Base-by-base conservation (phyloP, 2,113 vertebrate genomes). In the Zingel zingel region DNA sequence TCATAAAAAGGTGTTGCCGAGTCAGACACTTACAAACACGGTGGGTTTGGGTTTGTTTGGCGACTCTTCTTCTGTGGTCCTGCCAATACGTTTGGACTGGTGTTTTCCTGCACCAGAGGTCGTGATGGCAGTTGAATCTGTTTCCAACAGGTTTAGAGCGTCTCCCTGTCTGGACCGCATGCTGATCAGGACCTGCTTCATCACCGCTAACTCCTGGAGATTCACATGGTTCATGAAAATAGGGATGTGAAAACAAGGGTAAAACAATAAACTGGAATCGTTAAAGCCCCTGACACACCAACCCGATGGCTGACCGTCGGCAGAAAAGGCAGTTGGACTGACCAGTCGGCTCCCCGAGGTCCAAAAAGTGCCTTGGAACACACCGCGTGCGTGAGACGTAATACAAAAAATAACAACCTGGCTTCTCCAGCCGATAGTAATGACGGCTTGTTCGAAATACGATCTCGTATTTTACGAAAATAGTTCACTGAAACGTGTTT, bases 181-280 rank as follows among this genome's bases (percentile, higher is more conserved):
- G 86, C 89, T 94, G 92, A 96, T 90, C 86, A 99, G 93, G 86
- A 97, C 92, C 91, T 98, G 97, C 86, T 99, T 99, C 97, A 99
- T 99, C 84, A 95, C 93, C 5, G 97, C 96, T 74, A 99, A 88
- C 92, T 99, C 98, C 98, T 99, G 89, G 70, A 87, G 89, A 93
- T 91, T 58, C 69, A 87, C 86, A 88, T 59, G 36, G 75, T 64
- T 65, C 39, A 80, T 59, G 45, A 65, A 84, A 57, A 79, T 9
- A 33, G 3, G 50, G 10, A 74, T 2, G 15, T 63, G 66, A 64
- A 69, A 58, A 90, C 9, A 19, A 47, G 12, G 16, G 9, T n/a
- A 23, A 57, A 86, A 85, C 9, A 83, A 80, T 61, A 81, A 83
- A 78, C 21, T 73, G 2, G 19, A 54, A 69, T 74, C 5, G 25